Conservation (phyloP, 2,797 vertebrate genomes). For the Coreius guichenoti region DNA sequence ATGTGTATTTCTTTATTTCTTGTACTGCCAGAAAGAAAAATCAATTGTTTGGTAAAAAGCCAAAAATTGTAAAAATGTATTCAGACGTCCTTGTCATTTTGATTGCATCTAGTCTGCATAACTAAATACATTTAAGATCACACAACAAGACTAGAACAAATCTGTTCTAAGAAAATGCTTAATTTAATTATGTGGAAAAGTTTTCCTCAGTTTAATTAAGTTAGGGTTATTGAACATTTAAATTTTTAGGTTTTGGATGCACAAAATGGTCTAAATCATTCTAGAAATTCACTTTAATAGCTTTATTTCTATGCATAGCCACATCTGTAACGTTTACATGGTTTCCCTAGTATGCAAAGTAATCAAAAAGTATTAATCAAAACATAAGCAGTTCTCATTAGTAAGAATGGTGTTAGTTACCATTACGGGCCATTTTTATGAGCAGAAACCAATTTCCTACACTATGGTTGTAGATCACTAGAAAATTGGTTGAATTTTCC, state of each 20-base stretch:
- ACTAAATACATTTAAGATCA: neutral
- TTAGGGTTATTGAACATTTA: neutral
- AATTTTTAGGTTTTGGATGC: neutral
- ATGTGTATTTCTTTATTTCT: neutral
- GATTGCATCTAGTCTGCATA: neutral
- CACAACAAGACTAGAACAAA: neutral
- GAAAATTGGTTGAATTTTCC: constrained; percentile 7
- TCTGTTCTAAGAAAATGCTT: neutral
- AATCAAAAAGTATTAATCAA: constrained; percentile 17
- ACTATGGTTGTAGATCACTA: constrained; percentile 15
- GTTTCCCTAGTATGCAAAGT: neutral
- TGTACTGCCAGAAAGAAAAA: neutral
- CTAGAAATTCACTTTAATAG: neutral
- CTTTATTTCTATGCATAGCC: neutral
- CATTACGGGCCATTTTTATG: neutral
- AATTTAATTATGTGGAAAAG: neutral
- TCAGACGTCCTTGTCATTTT: neutral
- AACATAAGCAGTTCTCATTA: neutral
- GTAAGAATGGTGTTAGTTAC: constrained; percentile 24
- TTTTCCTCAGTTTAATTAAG: neutral
- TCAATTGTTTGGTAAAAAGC: constrained; percentile 8
- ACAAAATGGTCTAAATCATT: neutral
- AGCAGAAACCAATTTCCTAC: constrained; percentile 15
- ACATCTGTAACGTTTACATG: neutral
- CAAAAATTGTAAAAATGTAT: too few relatives aligned